Base-by-base conservation (phyloP, 2,888 invertebrate genomes). In the Chironomus tentans region DNA sequence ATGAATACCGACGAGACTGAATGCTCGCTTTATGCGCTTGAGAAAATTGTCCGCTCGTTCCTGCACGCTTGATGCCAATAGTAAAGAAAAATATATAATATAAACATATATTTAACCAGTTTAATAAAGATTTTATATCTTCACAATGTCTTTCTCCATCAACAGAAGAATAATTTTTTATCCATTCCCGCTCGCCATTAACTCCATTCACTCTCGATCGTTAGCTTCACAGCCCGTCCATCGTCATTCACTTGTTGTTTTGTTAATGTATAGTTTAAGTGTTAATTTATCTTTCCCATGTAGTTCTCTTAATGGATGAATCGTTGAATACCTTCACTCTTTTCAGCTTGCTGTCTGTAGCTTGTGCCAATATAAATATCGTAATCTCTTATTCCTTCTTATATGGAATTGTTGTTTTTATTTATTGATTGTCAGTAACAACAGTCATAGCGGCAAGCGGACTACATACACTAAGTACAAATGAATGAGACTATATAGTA, bases 101-200 rank as follows among this genome's bases (percentile, higher is more conserved):
- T 28, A 28, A 38, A 38, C 38, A 38, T 38, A 38, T 10, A 68
- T 65, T 46, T 61, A 50, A 50, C 62, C 72, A 28, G 72, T 72
- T 72, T 71, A 72, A 72, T 72, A 62, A 72, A 72, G 72, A 72
- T 72, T 72, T 72, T 38, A 72, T 72, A 72, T 72, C 72, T n/a
- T 50, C 48, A 22, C 38, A 46, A 38, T 38, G 2, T 38, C 38
- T 38, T 38, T 38, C 10, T 38, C 10, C 38, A 38, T 38, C 38
- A 38, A 10, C 38, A 38, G 38, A 10, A 38, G 10, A 38, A 38
- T 38, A 38, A 18, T 69, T 69, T 15, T n/a, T 24, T 69, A 69
- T 69, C 46, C 10, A 2, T 62, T 69, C 46, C 12, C 15, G 69
- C 15, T 18, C 47, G 7, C 38, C 47, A 69, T 46, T 47, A 69